phyloP scores from a whole-genome alignment of 2,113 vertebrate species.

The Acinonyx jubatus region DNA sequence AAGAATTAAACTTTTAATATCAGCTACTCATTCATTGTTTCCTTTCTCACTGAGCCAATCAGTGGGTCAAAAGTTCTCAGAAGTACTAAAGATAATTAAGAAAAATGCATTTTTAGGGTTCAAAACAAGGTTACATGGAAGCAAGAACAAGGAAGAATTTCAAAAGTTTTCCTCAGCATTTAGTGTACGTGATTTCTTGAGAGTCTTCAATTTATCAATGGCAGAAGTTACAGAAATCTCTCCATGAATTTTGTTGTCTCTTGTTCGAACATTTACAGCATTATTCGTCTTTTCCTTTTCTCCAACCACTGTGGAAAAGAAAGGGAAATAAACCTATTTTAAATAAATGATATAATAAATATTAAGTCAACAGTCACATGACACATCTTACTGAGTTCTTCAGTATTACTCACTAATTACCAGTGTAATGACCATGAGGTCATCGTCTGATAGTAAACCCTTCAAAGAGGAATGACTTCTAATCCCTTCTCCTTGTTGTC shows the following conservation, averaged over 20 bases:
- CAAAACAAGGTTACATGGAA: neutral
- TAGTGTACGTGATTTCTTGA: slow-evolving; percentile 86
- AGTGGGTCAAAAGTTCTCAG: slow-evolving; percentile 19
- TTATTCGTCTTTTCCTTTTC: slow-evolving; percentile 93
- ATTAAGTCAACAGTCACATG: neutral
- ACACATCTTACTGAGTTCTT: neutral
- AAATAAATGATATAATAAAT: neutral
- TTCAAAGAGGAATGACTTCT: neutral
- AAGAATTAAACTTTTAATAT: neutral
- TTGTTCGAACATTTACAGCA: slow-evolving; percentile 92
- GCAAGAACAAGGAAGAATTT: slow-evolving; percentile 58
- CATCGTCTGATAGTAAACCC: neutral
- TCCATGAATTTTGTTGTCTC: slow-evolving; percentile 96
- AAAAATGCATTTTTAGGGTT: slow-evolving; percentile 39
- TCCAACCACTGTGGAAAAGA: slow-evolving; percentile 92
- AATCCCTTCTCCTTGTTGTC: neutral
- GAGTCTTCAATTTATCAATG: slow-evolving; percentile 89
- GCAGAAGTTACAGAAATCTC: slow-evolving; percentile 88
- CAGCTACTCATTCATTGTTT: neutral
- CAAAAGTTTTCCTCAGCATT: slow-evolving; percentile 94
- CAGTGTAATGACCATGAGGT: neutral
- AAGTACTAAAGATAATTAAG: slow-evolving; percentile 41
- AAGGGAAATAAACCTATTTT: slow-evolving; percentile 9
- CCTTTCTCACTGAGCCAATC: neutral
- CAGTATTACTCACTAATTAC: neutral